Percentiles rank a stretch among this genome's conserved stretches.
phyloP scores from a whole-genome alignment of 2,113 vertebrate genomes.

The Dasyornis broadbenti region DNA sequence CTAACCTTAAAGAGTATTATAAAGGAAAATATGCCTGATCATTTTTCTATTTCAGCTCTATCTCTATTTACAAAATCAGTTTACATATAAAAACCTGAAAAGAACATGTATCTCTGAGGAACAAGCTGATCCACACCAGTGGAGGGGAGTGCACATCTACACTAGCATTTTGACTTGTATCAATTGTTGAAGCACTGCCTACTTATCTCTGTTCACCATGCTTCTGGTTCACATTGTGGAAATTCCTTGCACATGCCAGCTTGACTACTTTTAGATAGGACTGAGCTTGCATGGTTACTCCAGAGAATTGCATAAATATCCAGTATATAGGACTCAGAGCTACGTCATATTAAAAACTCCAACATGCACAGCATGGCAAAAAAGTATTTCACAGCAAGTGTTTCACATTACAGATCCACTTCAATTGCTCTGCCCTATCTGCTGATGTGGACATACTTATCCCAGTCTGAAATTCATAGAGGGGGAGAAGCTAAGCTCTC shows the following conservation, averaged over 20 bases:
- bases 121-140: neutral
- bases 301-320: neutral
- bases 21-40: neutral
- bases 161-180: neutral
- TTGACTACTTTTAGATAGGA: neutral
- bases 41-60: neutral
- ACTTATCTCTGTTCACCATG: neutral
- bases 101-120: rapidly evolving
- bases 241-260: neutral
- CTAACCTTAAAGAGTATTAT: neutral
- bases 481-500: neutral
- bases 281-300: neutral
- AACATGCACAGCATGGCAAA: neutral
- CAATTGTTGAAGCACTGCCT: neutral
- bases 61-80: neutral
- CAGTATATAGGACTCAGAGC: neutral
- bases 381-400: neutral
- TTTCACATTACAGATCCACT: neutral
- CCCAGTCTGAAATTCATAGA: neutral
- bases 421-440: neutral
- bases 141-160: neutral
- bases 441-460: neutral
- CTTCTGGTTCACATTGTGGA: neutral
- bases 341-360: neutral
- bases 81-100: neutral